Evolutionary conservation across 2,888 invertebrate genomes (phyloP), one percentile per base, ranked within the genome.

Genomic region (Patella caerulea): DNA sequence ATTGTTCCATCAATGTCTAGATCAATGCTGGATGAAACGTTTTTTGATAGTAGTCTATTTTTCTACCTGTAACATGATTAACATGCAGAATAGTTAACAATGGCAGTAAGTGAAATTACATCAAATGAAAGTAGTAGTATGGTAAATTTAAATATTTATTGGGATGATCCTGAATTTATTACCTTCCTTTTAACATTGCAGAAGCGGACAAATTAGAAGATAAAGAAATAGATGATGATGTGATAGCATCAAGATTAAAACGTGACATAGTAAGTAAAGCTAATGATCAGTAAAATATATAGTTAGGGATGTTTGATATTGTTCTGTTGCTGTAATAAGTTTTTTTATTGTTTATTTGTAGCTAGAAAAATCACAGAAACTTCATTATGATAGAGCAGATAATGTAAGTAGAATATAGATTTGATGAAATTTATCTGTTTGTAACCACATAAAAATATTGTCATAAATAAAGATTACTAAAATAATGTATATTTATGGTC

Each of bases 311-410:
- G 15, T 73, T 69, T 54, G 59, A 2, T 73, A 17, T 56, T n/a
- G 2, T n/a, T 19, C 17, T 19, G 19, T 59, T 34, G 15, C 15
- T 29, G 73, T 73, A n/a, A 17, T 14, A 19, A 77, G 71, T 71
- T 72, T 78, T 11, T 77, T 45, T 34, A 9, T 72, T 74, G 55
- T 19, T 29, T 72, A 55, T 19, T 69, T 80, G 24, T 77, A 80
- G 90, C 93, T 98, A 69, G 97, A 97, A 90, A 95, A 96, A 90
- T 95, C 95, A 81, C 97, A 98, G 2, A 95, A 94, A 91, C 92
- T 98, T 83, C 94, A 95, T 76, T 94, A 94, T 86, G 93, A 94
- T 88, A 93, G 97, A 54, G 97, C 98, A 0, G 94, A 94, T 81
- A 92, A 92, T 75, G 91, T 91, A 84, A 83, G 89, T 86, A 65